These are phyloP conservation scores for Leptocoma aspasia DNA, from an alignment of 2,113 vertebrate genomes.

Conservation along the genomic window DNA sequence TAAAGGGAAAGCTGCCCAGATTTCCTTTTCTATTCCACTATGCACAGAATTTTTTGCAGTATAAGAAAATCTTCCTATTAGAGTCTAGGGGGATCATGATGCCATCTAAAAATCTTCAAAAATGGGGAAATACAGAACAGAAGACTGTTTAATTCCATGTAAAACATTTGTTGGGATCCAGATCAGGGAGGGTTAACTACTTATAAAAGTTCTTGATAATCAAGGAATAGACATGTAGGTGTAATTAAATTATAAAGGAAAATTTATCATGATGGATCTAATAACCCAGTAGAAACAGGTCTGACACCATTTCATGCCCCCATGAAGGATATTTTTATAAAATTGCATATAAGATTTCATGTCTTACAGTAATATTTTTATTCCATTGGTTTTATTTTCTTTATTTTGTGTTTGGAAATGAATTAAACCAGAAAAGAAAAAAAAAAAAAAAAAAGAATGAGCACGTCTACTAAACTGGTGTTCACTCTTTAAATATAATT, in stretches of 20 bases:
- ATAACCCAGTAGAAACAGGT: background rate
- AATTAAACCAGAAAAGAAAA: background rate
- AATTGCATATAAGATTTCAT: background rate
- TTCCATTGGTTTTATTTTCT: background rate
- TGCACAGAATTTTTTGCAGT: background rate
- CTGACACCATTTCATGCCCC: background rate
- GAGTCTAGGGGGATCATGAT: background rate
- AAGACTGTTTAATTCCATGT: background rate
- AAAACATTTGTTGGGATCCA: background rate
- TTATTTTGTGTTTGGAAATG: background rate
- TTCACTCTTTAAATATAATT: background rate
- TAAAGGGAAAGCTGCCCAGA: background rate
- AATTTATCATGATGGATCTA: background rate
- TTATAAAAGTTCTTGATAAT: background rate
- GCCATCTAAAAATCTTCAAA: background rate
- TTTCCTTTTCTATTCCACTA: background rate
- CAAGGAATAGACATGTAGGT: background rate
- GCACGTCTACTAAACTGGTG: background rate
- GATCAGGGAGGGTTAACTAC: accelerated
- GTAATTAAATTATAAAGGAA: background rate
- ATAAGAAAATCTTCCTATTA: background rate
- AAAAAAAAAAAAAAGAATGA: background rate
- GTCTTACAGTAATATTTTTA: background rate
- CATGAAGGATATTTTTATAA: background rate
- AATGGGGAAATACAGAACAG: background rate